A percentile compares a stretch with the other conserved stretches of the same genome.
These are phyloP conservation scores for Phataginus tetradactyla DNA, from an alignment of 2,797 vertebrate genomes.

Conservation along the genomic window DNA sequence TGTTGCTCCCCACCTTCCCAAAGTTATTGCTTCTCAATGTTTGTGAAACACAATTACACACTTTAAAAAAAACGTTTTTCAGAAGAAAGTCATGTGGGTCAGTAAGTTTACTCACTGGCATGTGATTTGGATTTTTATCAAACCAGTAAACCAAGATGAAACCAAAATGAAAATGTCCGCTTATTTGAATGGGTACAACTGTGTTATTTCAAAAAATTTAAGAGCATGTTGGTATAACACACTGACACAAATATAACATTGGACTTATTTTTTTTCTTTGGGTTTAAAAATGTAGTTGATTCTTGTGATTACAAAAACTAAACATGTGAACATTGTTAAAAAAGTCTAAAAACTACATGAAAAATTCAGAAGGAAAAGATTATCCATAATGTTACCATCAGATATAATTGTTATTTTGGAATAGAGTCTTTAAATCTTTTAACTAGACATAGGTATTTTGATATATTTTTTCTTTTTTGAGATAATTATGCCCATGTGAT, in stretches of 20 bases:
- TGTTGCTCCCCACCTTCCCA: background rate
- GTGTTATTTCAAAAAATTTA: background rate
- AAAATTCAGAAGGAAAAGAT: background rate
- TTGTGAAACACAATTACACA: background rate
- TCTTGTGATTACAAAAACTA: background rate
- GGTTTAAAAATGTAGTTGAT: background rate
- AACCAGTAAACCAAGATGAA: constrained; percentile 50
- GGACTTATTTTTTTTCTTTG: background rate
- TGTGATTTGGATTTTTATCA: constrained; percentile 54
- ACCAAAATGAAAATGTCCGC: background rate
- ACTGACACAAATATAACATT: background rate
- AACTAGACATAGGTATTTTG: background rate
- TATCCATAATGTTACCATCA: background rate
- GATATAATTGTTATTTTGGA: background rate
- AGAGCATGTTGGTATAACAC: background rate
- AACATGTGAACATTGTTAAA: background rate
- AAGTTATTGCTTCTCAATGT: background rate
- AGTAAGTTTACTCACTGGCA: background rate
- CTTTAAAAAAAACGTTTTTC: background rate
- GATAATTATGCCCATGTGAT: background rate
- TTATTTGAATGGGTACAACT: constrained; percentile 5
- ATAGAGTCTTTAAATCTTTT: background rate
- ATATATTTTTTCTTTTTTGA: background rate
- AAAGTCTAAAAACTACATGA: background rate
- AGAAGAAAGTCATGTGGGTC: background rate